Percentiles rank a stretch among this genome's conserved stretches.
phyloP scores from a whole-genome alignment of 2,888 invertebrate species.

The Nysson spinosus region DNA sequence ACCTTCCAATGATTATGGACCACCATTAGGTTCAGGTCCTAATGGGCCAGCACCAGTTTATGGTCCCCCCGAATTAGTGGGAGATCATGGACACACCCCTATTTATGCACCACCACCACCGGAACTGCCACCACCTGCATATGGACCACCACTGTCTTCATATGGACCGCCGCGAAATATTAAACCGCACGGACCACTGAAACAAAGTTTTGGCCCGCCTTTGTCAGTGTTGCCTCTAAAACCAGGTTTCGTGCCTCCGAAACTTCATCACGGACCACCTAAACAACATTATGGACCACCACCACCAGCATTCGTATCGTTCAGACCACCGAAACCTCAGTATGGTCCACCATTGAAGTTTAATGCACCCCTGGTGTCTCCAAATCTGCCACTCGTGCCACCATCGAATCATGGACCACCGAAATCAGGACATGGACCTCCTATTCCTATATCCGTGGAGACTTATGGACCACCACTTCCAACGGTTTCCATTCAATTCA shows the following conservation, averaged over 20 bases:
- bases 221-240: conserved; percentile 33
- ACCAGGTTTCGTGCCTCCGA: conserved; percentile 74
- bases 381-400: conserved; percentile 52
- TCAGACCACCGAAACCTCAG: conserved; percentile 76
- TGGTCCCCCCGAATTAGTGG: conserved; percentile 76
- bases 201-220: conserved; percentile 70
- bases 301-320: conserved; percentile 37
- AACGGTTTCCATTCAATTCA: background rate
- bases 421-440: conserved; percentile 61
- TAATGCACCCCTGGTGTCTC: conserved; percentile 75
- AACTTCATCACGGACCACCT: conserved; percentile 75
- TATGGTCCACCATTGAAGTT: conserved; percentile 66
- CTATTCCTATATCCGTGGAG: conserved; percentile 70
- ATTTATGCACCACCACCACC: conserved; percentile 80
- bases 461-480: conserved; percentile 70
- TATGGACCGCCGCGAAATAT: conserved; percentile 72
- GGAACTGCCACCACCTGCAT: conserved; percentile 72
- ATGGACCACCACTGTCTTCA: conserved; percentile 57
- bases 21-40: conserved; percentile 54
- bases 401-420: conserved; percentile 26
- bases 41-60: conserved; percentile 75
- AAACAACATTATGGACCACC: conserved; percentile 63
- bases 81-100: conserved; percentile 71
- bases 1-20: conserved; percentile 63
- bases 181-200: conserved; percentile 78